Evolutionary conservation across 2,797 vertebrate species (phyloP).

Genomic region (Gila robusta): DNA sequence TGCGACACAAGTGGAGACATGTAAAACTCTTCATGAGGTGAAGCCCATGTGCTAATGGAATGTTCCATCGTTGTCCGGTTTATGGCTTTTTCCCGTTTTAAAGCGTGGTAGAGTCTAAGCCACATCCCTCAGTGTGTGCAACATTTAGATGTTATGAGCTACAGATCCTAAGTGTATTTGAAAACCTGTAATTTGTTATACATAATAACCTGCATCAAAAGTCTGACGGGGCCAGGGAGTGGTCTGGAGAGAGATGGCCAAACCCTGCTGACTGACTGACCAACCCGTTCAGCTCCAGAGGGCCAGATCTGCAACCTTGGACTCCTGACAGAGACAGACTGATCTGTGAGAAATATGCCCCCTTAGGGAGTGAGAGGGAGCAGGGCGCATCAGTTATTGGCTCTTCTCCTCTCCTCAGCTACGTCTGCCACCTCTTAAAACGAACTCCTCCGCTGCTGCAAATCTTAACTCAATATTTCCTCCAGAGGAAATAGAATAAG

Average conservation of each 20-base stretch:
- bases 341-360: slow-evolving; percentile 25
- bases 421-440: slow-evolving; percentile 51
- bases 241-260: slow-evolving; percentile 34
- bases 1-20: slow-evolving; percentile 44
- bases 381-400: slow-evolving; percentile 36
- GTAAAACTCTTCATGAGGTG: slow-evolving; percentile 50
- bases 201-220: slow-evolving; percentile 72
- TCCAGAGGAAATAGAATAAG: slow-evolving; percentile 77
- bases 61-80: slow-evolving; percentile 58
- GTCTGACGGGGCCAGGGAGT: slow-evolving; percentile 46
- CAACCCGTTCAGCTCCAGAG: slow-evolving; percentile 56
- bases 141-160: slow-evolving; percentile 65
- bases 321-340: not conserved
- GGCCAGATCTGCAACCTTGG: not conserved
- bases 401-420: slow-evolving; percentile 26
- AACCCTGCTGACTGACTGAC: slow-evolving; percentile 21
- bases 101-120: slow-evolving; percentile 20
- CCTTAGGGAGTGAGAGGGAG: slow-evolving; percentile 22
- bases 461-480: slow-evolving; percentile 75
- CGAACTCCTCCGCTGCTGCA: slow-evolving; percentile 64
- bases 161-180: slow-evolving; percentile 67
- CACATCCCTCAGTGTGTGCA: slow-evolving; percentile 51
- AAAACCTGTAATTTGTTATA: slow-evolving; percentile 70
- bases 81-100: slow-evolving; percentile 54
- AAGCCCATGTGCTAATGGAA: slow-evolving; percentile 56